Conservation (phyloP, 2,797 vertebrate species). For the Tapirus indicus region DNA sequence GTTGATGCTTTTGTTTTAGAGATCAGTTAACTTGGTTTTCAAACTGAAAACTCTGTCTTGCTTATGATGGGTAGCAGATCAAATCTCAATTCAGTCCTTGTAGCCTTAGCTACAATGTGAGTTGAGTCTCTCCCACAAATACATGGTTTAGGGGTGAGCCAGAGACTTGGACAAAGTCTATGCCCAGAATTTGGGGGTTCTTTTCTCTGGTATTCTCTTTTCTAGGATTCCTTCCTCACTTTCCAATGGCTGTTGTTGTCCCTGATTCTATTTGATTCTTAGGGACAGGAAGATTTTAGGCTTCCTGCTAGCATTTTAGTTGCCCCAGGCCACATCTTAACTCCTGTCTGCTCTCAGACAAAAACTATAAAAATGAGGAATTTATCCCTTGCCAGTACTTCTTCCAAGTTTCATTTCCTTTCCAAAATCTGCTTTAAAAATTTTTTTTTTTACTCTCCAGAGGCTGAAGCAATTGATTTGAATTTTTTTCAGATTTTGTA, state of each 20-base stretch:
- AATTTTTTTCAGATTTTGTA: not conserved
- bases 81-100: not conserved
- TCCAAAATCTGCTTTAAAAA: not conserved
- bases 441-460: not conserved
- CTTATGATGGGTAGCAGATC: not conserved
- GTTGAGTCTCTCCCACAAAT: not conserved
- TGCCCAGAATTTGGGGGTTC: not conserved
- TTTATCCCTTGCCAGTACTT: not conserved
- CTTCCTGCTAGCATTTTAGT: not conserved
- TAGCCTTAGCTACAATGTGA: not conserved
- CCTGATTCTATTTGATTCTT: not conserved
- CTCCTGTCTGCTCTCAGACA: not conserved
- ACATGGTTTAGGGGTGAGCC: not conserved
- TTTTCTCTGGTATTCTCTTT: not conserved
- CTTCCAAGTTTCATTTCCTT: not conserved
- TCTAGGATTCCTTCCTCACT: not conserved
- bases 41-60: not conserved
- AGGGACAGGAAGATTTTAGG: not conserved
- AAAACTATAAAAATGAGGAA: not conserved
- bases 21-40: not conserved
- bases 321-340: not conserved
- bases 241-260: not conserved
- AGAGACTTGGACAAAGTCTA: not conserved
- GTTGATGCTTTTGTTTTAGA: not conserved
- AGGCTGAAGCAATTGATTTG: not conserved